phyloP scores from a whole-genome alignment of 2,888 invertebrate species.

The Leucophora obtusa region DNA sequence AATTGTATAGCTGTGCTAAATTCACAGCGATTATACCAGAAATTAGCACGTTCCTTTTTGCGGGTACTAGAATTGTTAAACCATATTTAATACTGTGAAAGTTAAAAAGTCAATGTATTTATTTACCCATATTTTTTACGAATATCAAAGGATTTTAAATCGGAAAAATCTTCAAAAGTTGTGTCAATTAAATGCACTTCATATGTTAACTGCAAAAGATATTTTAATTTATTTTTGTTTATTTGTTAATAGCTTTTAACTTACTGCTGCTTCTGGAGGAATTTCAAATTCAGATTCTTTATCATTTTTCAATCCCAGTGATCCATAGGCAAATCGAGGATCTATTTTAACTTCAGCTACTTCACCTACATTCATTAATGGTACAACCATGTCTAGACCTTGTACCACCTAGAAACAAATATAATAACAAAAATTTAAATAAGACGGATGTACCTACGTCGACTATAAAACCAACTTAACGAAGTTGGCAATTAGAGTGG shows the following conservation, averaged over 20 bases:
- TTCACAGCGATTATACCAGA: constrained; percentile 92
- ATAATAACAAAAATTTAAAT: neutral
- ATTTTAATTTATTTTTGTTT: neutral
- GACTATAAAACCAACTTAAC: no score
- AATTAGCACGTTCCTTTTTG: constrained; percentile 92
- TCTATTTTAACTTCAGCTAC: constrained; percentile 85
- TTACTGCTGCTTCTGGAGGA: constrained; percentile 82
- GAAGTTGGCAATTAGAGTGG: no score
- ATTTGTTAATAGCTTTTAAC: constrained; percentile 68
- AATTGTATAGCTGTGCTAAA: constrained; percentile 89
- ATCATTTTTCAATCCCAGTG: constrained; percentile 84
- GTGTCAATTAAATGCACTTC: constrained; percentile 85
- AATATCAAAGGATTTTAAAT: constrained; percentile 83
- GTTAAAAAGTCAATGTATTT: neutral
- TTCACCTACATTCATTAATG: constrained; percentile 92
- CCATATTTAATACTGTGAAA: neutral
- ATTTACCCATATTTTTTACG: constrained; percentile 87
- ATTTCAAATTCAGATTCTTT: constrained; percentile 77
- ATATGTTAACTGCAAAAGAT: constrained; percentile 79
- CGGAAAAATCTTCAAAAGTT: constrained; percentile 84
- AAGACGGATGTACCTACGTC: no score
- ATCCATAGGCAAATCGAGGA: constrained; percentile 91
- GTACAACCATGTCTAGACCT: constrained; percentile 91
- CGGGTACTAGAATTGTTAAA: constrained; percentile 80
- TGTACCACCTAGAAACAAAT: constrained; percentile 80